phyloP scores from a whole-genome alignment of 2,888 invertebrate genomes.

The Spisula subtruncata region DNA sequence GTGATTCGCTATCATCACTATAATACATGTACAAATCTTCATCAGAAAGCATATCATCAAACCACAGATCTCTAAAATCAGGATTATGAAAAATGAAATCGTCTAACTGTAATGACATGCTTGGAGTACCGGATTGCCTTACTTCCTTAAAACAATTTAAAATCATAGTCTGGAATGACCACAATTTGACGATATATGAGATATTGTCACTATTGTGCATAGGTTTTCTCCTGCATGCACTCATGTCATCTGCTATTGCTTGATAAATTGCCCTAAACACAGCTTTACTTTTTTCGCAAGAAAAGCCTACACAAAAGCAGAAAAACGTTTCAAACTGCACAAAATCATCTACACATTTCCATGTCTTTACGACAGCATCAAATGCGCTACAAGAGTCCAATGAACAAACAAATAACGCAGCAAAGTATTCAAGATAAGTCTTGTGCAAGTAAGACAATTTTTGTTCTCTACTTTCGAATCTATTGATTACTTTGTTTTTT shows the following conservation, averaged over 20 bases:
- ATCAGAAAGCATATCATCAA: no score
- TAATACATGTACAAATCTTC: no score
- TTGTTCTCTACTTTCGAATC: not conserved
- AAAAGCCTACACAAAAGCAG: not conserved
- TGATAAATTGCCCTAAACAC: not conserved
- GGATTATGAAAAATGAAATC: no score
- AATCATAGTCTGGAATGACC: not conserved
- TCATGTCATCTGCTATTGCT: not conserved
- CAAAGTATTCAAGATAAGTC: not conserved
- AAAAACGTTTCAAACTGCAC: not conserved
- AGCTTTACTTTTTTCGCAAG: not conserved
- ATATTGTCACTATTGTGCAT: not conserved
- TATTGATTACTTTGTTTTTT: not conserved
- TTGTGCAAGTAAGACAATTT: not conserved
- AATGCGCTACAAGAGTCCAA: not conserved
- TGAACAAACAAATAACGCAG: not conserved
- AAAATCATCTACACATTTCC: not conserved
- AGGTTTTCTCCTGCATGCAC: not conserved
- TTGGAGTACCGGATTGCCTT: not conserved
- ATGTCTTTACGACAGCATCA: not conserved
- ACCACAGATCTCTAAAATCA: no score
- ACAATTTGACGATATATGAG: not conserved
- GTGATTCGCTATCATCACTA: no score
- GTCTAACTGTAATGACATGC: not conserved
- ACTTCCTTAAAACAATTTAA: not conserved